Evolutionary conservation across 2,888 invertebrate species (phyloP), one percentile per base, ranked within the genome.

Genomic region (Nyleta sp.): DNA sequence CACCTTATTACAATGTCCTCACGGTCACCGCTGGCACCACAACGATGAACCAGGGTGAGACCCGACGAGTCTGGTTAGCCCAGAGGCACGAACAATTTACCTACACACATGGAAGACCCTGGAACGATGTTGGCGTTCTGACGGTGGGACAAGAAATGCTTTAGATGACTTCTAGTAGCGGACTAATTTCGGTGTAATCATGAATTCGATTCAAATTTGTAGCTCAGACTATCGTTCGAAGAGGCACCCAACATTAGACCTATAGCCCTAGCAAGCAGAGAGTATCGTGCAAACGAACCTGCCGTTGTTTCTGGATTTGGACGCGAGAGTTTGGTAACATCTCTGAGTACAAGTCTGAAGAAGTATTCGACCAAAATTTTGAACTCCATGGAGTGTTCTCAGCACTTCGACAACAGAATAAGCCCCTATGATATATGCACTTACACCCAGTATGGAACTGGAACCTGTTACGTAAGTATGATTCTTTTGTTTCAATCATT

Each of bases 281-380:
- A 17, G 15, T 42, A 42, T 13, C 1, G 1, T 18, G 2, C 2
- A 17, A 42, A 42, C 2, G 59, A 59, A 42, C 17, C 11, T n/a
- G 59, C n/a, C 4, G n/a, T 42, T 17, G 59, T 28, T 59, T 28
- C 42, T 44, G 59, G 59, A 18, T 59, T 59, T 11, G 59, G 59
- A 42, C 10, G 13, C 17, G 1, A 28, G 6, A 17, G 31, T 2
- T 0, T n/a, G 7, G 17, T 6, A 28, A 5, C 17, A 3, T 15
- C 59, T 7, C 5, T 31, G 17, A 42, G 42, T 44, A 8, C 4
- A 2, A 17, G 13, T 5, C 28, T 59, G 18, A 42, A 42, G 17
- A 44, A 11, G 8, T 59, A 59, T 13, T 28, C 11, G 1, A 57
- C 55, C 7, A 20, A 24, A 22, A 22, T 57, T 22, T 1, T 40